Evolutionary conservation across 2,113 vertebrate species (phyloP).

Genomic region (Callorhinus ursinus): DNA sequence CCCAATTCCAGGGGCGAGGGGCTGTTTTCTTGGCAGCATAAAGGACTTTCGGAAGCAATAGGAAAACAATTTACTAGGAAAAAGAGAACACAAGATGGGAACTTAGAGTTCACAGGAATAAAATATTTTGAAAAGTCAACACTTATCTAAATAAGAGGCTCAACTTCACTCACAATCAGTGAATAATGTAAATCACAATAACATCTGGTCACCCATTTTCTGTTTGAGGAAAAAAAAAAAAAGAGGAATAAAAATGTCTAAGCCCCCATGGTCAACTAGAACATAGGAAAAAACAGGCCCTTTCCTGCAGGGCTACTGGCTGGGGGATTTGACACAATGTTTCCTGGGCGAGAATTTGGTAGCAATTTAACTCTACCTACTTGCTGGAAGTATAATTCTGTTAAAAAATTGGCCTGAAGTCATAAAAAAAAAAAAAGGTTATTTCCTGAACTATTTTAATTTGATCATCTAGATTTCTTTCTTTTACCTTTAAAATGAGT

Average conservation of each 20-base stretch:
- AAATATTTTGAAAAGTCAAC: neutral
- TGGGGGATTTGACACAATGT: neutral
- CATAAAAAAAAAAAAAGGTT: neutral
- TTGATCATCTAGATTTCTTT: neutral
- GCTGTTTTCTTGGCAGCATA: neutral
- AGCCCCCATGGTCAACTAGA: rapidly evolving
- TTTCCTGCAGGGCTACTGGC: rapidly evolving
- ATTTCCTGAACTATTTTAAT: neutral
- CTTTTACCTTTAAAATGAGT: neutral
- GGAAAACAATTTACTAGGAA: neutral
- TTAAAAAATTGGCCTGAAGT: neutral
- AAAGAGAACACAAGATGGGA: neutral
- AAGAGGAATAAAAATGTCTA: neutral
- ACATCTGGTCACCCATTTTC: neutral
- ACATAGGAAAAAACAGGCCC: neutral
- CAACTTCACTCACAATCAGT: too few species aligned
- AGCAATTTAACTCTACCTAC: neutral
- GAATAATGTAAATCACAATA: neutral
- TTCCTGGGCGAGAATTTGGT: neutral
- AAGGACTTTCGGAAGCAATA: neutral
- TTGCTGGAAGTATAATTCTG: neutral
- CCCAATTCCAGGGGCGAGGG: rapidly evolving
- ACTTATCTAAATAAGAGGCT: neutral
- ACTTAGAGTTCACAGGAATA: neutral
- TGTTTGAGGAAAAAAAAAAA: neutral